phyloP scores from a whole-genome alignment of 1,140 invertebrate species.

The Drosophila subpulchrella region DNA sequence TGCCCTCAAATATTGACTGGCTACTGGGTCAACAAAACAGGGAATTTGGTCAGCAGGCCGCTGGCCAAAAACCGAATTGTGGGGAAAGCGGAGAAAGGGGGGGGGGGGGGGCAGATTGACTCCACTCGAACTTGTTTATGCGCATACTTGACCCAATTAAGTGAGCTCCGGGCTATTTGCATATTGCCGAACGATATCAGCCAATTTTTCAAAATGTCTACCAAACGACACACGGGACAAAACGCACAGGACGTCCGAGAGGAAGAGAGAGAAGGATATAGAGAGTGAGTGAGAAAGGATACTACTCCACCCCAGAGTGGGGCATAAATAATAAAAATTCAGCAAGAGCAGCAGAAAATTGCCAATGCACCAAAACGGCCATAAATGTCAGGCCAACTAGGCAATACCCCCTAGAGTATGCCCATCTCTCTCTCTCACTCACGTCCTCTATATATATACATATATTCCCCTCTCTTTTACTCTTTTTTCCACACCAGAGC shows the following conservation, averaged over 20 bases:
- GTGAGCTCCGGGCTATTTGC: slow-evolving; percentile 63
- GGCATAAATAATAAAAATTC: slow-evolving; percentile 72
- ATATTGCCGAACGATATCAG: slow-evolving; percentile 61
- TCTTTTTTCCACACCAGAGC: neutral
- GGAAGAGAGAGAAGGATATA: neutral
- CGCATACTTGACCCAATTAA: slow-evolving; percentile 81
- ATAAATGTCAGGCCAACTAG: slow-evolving; percentile 62
- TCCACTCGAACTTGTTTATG: slow-evolving; percentile 83
- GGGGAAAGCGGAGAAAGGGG: neutral
- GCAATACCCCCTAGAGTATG: slow-evolving; percentile 38
- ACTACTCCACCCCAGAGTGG: slow-evolving; percentile 19
- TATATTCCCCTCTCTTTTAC: neutral
- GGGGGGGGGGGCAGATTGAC: slow-evolving; percentile 18
- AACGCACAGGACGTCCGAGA: slow-evolving; percentile 3
- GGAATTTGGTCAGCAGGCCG: slow-evolving; percentile 71
- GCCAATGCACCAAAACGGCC: slow-evolving; percentile 63
- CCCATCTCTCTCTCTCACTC: neutral
- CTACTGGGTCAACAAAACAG: slow-evolving; percentile 48
- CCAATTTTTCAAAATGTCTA: slow-evolving; percentile 63
- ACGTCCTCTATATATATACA: neutral
- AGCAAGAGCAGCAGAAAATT: slow-evolving; percentile 63
- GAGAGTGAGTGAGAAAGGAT: neutral
- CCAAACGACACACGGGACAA: slow-evolving; percentile 43
- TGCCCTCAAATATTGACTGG: slow-evolving; percentile 50
- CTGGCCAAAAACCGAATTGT: slow-evolving; percentile 64